These are phyloP conservation scores for Acomys russatus DNA, from an alignment of 2,797 vertebrate genomes.

Conservation along the genomic window DNA sequence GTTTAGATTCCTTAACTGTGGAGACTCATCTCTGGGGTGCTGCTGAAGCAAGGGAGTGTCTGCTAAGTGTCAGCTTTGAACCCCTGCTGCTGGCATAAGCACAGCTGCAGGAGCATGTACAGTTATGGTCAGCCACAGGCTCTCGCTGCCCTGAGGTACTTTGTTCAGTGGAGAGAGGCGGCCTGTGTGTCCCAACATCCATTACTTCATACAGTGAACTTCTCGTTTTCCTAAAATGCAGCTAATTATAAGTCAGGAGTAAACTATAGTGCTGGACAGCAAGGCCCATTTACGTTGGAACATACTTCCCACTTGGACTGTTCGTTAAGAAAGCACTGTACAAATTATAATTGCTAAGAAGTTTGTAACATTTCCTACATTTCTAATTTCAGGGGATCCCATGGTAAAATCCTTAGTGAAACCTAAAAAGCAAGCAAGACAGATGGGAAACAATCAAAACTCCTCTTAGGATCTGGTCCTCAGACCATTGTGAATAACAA, in stretches of 20 bases:
- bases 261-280: neutral
- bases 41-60: neutral
- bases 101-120: neutral
- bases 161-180: neutral
- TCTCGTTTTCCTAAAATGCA: conserved; percentile 28
- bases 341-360: neutral
- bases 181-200: conserved; percentile 26
- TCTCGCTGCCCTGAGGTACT: neutral
- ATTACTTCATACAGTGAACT: neutral
- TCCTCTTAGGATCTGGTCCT: neutral
- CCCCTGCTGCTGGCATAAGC: neutral
- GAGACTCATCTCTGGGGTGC: neutral
- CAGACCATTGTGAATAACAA: neutral
- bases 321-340: neutral
- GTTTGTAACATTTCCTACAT: conserved; percentile 9
- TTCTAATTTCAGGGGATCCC: conserved; percentile 29
- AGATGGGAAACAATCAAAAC: conserved; percentile 39
- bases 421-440: conserved; percentile 25
- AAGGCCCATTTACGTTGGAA: neutral
- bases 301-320: neutral
- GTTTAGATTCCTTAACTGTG: neutral
- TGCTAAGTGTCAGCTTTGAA: neutral
- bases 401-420: conserved; percentile 23
- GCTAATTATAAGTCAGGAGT: neutral
- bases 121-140: neutral